phyloP scores from a whole-genome alignment of 2,113 vertebrate species.

The Neodon shergylaensis region DNA sequence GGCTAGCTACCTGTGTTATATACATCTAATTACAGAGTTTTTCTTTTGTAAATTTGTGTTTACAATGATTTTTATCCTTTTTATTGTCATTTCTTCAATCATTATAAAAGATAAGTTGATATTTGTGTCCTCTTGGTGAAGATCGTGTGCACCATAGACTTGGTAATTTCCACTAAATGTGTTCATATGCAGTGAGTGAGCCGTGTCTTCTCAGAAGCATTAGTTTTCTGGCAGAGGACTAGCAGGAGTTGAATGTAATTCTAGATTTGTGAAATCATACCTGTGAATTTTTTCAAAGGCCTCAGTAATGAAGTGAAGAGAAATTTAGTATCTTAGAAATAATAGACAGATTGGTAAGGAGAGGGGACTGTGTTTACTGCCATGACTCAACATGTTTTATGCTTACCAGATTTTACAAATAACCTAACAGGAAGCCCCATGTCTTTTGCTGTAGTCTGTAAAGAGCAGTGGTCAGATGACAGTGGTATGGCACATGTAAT shows the following conservation, averaged over 20 bases:
- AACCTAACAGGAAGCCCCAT: too few species aligned
- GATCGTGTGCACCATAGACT: background rate
- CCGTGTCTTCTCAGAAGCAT: background rate
- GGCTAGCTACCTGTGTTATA: background rate
- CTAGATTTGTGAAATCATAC: background rate
- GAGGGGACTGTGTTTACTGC: too few species aligned
- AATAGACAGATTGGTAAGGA: too few species aligned
- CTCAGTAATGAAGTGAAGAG: background rate
- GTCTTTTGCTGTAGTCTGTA: too few species aligned
- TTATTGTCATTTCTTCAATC: background rate
- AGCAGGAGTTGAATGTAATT: background rate
- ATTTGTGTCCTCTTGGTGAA: background rate
- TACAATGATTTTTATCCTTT: background rate
- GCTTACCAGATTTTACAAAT: too few species aligned
- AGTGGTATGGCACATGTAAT: too few species aligned
- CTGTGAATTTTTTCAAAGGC: background rate
- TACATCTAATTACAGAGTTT: background rate
- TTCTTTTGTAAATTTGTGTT: background rate
- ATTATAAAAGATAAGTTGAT: background rate
- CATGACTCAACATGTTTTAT: too few species aligned
- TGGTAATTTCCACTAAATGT: background rate
- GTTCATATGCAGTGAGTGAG: background rate
- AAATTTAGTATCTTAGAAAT: background rate
- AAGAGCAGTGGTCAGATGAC: too few species aligned
- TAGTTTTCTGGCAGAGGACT: background rate